Percentiles rank a stretch among this genome's conserved stretches.
These are phyloP conservation scores for Drosophila antonietae DNA, from an alignment of 2,888 invertebrate species.

Conservation along the genomic window DNA sequence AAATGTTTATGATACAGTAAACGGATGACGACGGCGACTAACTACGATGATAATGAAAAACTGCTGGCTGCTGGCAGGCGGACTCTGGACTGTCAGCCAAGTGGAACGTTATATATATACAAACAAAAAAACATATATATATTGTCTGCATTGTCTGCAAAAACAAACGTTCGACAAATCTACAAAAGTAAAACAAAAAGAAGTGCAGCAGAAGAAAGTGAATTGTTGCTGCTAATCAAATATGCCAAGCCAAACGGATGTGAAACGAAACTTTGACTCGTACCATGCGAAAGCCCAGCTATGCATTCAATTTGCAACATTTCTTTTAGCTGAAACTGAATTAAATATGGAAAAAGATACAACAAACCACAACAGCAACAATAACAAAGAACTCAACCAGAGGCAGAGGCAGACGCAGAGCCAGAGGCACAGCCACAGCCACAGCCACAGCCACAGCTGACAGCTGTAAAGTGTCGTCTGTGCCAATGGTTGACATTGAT, in stretches of 20 bases:
- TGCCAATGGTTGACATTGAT: constrained; percentile 69
- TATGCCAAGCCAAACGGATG: constrained; percentile 67
- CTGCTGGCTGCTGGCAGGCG: constrained; percentile 19
- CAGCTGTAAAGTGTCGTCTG: constrained; percentile 75
- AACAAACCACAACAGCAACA: constrained; percentile 3
- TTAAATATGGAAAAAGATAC: constrained; percentile 51
- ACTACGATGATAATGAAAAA: constrained; percentile 63
- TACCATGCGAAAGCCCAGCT: constrained; percentile 24
- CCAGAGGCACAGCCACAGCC: not conserved
- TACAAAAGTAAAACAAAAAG: too few relatives aligned
- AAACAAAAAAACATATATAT: constrained; percentile 1
- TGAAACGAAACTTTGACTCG: constrained; percentile 50
- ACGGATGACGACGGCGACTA: constrained; percentile 60
- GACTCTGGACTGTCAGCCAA: constrained; percentile 55
- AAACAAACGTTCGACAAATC: constrained; percentile 24
- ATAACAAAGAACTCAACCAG: constrained; percentile 8
- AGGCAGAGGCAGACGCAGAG: too few relatives aligned
- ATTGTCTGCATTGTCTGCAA: constrained; percentile 51
- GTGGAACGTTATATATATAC: constrained; percentile 64
- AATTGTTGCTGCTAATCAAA: constrained; percentile 58
- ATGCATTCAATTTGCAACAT: constrained; percentile 21
- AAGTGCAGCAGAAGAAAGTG: constrained; percentile 63
- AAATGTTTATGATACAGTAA: constrained; percentile 78
- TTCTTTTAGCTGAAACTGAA: constrained; percentile 38
- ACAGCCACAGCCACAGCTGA: constrained; percentile 40